Evolutionary conservation across 2,797 vertebrate species (phyloP).

Genomic region (Lateolabrax maculatus): DNA sequence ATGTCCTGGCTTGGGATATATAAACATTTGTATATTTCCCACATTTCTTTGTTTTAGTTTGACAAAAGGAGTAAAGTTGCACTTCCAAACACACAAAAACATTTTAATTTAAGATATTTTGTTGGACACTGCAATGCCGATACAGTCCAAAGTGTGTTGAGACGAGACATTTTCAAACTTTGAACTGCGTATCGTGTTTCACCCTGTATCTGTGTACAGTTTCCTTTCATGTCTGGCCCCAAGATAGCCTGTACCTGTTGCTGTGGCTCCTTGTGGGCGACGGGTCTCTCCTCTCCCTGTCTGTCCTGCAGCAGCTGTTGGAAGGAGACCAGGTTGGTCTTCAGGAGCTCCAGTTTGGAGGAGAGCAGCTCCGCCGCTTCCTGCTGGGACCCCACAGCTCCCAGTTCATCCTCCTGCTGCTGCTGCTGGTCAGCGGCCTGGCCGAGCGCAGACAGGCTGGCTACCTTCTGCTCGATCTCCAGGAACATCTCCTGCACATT

Average conservation of each 20-base stretch:
- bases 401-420: constrained; percentile 33
- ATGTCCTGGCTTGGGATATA: background rate
- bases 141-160: background rate
- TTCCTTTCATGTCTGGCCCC: rapidly evolving
- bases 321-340: constrained; percentile 89
- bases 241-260: constrained; percentile 25
- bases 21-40: background rate
- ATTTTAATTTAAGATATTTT: background rate
- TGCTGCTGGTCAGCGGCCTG: constrained; percentile 2
- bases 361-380: constrained; percentile 86
- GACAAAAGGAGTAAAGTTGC: too few species aligned
- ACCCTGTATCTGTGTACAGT: background rate
- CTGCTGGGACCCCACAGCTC: constrained; percentile 48
- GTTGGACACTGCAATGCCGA: background rate
- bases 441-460: constrained; percentile 73
- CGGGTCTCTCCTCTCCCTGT: constrained; percentile 81
- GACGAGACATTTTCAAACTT: too few species aligned
- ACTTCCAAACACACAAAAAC: background rate
- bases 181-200: background rate
- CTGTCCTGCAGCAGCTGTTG: constrained; percentile 89
- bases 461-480: constrained; percentile 91
- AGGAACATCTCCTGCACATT: constrained; percentile 87
- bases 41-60: background rate
- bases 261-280: background rate
- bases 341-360: constrained; percentile 89